Base-by-base conservation (phyloP, 2,797 vertebrate species). In the Anas bahamensis region DNA sequence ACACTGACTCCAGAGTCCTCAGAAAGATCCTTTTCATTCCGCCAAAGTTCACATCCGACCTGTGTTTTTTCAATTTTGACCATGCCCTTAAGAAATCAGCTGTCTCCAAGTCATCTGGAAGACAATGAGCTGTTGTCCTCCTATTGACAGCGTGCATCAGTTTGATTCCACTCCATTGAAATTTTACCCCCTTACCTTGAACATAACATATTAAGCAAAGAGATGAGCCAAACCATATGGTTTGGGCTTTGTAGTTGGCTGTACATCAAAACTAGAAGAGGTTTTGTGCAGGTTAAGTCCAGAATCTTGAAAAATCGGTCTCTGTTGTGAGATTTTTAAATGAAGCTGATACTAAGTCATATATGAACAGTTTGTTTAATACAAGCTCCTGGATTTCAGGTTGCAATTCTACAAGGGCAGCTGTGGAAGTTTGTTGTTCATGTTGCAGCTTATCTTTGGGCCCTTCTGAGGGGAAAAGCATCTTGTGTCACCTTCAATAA, bases 1-100 rank as follows among this genome's bases (percentile, higher is more conserved):
- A 24, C n/a, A 6, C 17, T 0, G 0, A 22, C 24, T 3, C 5
- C 46, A 26, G 33, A 65, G 9, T 74, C 16, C 50, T 73, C 61
- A 39, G 39, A 60, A 79, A 39, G 57, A 55, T 77, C 3, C 5
- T 79, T 93, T 91, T 70, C n/a, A 46, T 59, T 89, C 74, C 50
- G 31, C 19, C 53, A 4, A 16, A 70, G 55, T 88, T 94, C 33
- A 39, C 24, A 22, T 48, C 39, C 5, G 7, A 28, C 57, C 23
- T 41, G 0, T 26, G 22, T 69, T 68, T 77, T 72, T 65, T 75
- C 18, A 12, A 0, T 73, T 92, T 70, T 84, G 56, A 56, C 35
- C 13, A 7, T 1, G 2, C 52, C 41, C 9, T 90, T 52, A 37
- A 73, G 73, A 60, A 86, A 61, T 13, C 6, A 29, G 15, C 9